Evolutionary conservation across 2,113 vertebrate genomes (phyloP), one percentile per base, ranked within the genome.

Genomic region (Scortum barcoo): DNA sequence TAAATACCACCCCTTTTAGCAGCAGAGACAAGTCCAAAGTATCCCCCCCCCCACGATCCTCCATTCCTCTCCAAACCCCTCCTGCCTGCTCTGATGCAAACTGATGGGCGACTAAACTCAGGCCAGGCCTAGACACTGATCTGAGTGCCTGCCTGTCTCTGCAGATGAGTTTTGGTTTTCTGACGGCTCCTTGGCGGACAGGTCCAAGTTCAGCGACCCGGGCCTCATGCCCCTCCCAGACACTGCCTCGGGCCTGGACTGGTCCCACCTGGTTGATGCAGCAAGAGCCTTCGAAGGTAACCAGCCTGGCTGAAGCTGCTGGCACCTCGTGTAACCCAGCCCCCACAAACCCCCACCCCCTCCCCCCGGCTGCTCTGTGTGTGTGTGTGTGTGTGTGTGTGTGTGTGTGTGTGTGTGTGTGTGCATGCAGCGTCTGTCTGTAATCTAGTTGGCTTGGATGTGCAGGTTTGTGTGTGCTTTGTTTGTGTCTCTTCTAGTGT

Each of bases 151-250:
- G 87, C 86, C 87, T 93, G 89, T 94, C 91, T 95, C 93, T 90
- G 84, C 95, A 99, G 98, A 96, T 96, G 98, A 99, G 91, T 96
- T 97, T 95, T 99, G 98, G 97, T 98, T 97, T 95, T 99, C 98
- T 86, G 98, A 99, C 83, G 97, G 98, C 86, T 99, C 97, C 90
- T 94, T 99, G 92, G 97, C 97, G 89, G 98, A 99, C 92, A 97
- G 96, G 95, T 96, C 96, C 93, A 99, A 97, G 95, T 96, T 96
- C 90, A 94, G 95, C 93, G 98, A 99, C 93, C 97, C 97, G 46
- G 97, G 97, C 85, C 96, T 99, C 95, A 97, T 99, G 96, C 98
- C 98, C 84, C 97, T 99, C 82, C 98, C 98, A 81, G 97, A 99
- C 93, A 94, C 97, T 46, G 97, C 96, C 92, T 94, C 96, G 16